Conservation (phyloP, 2,888 invertebrate species). For the Tinea semifulvella region DNA sequence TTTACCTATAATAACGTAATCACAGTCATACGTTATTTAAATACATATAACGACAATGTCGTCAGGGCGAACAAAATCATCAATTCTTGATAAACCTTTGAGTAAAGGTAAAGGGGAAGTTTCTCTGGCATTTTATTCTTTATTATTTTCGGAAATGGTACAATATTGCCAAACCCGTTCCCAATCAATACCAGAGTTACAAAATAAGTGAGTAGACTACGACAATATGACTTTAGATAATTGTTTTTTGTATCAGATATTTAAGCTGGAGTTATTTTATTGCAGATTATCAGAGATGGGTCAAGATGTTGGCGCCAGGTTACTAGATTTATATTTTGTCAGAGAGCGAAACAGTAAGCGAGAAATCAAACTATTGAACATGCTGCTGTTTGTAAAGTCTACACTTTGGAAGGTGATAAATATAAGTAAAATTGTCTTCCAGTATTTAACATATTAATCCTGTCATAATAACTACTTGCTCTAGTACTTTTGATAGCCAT, state of each 20-base stretch:
- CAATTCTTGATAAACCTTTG: slow-evolving; percentile 89
- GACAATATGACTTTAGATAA: neutral
- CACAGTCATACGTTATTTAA: neutral
- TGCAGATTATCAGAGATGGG: slow-evolving; percentile 92
- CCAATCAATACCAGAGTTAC: slow-evolving; percentile 93
- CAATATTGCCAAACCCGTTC: slow-evolving; percentile 98
- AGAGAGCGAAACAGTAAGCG: slow-evolving; percentile 93
- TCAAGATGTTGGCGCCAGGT: slow-evolving; percentile 91
- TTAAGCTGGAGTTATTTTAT: slow-evolving; percentile 17
- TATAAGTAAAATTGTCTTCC: too few species aligned
- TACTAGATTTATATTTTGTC: slow-evolving; percentile 93
- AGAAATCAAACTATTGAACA: slow-evolving; percentile 93
- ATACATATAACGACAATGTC: slow-evolving; percentile 34
- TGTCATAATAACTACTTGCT: too few species aligned
- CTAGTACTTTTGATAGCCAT: too few species aligned
- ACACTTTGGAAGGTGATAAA: slow-evolving; percentile 95
- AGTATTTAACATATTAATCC: too few species aligned
- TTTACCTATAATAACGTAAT: neutral
- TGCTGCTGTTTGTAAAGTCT: slow-evolving; percentile 94
- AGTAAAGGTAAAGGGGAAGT: slow-evolving; percentile 94
- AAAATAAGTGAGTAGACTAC: slow-evolving; percentile 77
- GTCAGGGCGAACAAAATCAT: slow-evolving; percentile 72
- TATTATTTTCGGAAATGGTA: slow-evolving; percentile 97
- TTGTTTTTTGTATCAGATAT: neutral
- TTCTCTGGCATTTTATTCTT: slow-evolving; percentile 90